Evolutionary conservation across 2,888 invertebrate genomes (phyloP), one percentile per base, ranked within the genome.

Genomic region (Hetaerina titia): DNA sequence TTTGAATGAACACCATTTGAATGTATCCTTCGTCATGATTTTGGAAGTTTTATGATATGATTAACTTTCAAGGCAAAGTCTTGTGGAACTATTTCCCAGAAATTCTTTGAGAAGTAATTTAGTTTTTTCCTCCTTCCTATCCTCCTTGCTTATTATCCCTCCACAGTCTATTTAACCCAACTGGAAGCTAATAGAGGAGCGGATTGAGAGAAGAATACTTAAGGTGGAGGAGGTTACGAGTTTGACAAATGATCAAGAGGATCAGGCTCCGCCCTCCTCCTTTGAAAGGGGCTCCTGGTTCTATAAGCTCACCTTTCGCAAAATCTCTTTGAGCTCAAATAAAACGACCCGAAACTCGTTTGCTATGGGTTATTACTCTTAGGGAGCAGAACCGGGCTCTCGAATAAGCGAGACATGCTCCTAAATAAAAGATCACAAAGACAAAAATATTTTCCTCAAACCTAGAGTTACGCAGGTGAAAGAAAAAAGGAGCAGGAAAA

Each of bases 151-250:
- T 92, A 92, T 92, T n/a, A 56, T 92, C 69, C 56, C 22, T 74
- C 69, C 69, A 56, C 69, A 92, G 69, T 69, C 92, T 92, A 92
- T 92, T 92, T 69, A 92, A 92, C 92, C 90, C 74, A 22, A 56
- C 5, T 22, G 92, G 69, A 64, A 69, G 74, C 92, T 92, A 92
- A 92, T 92, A 92, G 92, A 56, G 64, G 81, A 7, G 81, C 8
- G 81, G 81, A 31, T 19, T 31, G 25, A 31, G 13, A 31, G 31
- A 81, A 13, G 81, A 31, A 31, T 74, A 64, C 69, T 92, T 69
- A 69, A 57, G 56, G 69, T 17, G 22, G 19, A 56, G 69, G 17
- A 56, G 81, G 81, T 17, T 56, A 56, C 56, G n/a, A 31, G 69
- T 56, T 64, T 69, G 56, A 92, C 92, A 92, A 92, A 92, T 92